Evolutionary conservation across 1,140 invertebrate genomes (phyloP).

Genomic region (Calephelis virginiensis): DNA sequence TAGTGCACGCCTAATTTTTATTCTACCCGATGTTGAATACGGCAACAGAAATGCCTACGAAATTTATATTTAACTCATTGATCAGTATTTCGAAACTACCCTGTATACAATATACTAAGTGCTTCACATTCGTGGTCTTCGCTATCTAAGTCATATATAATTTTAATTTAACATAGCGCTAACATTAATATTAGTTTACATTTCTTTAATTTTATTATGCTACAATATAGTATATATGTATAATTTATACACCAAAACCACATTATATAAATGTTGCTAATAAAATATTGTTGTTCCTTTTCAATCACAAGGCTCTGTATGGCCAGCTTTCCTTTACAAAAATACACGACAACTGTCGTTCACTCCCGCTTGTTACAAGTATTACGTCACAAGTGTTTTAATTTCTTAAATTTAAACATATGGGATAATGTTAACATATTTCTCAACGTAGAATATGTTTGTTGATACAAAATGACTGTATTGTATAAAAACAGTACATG

Average conservation of each 20-base stretch:
- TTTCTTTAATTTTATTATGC: slow-evolving; percentile 35
- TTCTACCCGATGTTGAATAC: too few relatives aligned
- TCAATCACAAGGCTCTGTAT: slow-evolving; percentile 44
- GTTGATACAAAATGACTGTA: too few relatives aligned
- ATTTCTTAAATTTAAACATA: background rate
- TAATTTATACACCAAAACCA: slow-evolving; percentile 47
- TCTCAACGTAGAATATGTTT: too few relatives aligned
- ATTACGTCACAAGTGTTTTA: background rate
- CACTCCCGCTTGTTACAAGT: background rate
- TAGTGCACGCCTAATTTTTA: background rate
- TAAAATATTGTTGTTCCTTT: slow-evolving; percentile 39
- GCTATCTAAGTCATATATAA: slow-evolving; percentile 35
- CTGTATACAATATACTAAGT: slow-evolving; percentile 34
- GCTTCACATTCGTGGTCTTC: slow-evolving; percentile 33
- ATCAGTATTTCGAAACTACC: slow-evolving; percentile 39
- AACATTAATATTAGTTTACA: slow-evolving; percentile 45
- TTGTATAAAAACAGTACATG: too few relatives aligned
- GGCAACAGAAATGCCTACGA: too few relatives aligned
- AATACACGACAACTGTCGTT: slow-evolving; percentile 2
- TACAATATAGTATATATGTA: slow-evolving; percentile 36
- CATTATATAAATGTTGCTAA: slow-evolving; percentile 35
- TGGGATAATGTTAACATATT: background rate
- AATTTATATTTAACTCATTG: background rate
- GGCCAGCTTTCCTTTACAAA: slow-evolving; percentile 13
- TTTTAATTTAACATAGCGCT: slow-evolving; percentile 30